Evolutionary conservation across 2,113 vertebrate genomes (phyloP).

Genomic region (Alces alces): DNA sequence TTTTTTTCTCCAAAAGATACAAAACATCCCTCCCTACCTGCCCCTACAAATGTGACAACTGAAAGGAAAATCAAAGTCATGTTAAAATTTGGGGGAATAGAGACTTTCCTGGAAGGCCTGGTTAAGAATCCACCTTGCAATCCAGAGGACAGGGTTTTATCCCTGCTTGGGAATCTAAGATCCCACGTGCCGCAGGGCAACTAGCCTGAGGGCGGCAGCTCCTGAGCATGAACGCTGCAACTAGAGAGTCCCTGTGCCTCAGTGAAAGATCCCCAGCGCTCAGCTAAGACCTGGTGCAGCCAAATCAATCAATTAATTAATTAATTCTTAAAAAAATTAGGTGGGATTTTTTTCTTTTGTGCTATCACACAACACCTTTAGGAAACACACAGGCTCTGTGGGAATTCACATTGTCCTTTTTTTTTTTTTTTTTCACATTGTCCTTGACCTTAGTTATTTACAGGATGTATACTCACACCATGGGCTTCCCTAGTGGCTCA

Average conservation of each 20-base stretch:
- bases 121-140: neutral
- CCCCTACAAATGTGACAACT: neutral
- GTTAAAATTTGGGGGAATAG: neutral
- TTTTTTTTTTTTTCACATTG: too few species aligned
- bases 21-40: neutral
- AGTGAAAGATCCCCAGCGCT: fast-evolving
- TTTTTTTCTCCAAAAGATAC: neutral
- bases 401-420: neutral
- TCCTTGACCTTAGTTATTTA: neutral
- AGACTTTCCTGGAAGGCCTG: neutral
- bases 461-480: neutral
- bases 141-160: neutral
- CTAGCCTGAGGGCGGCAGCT: neutral
- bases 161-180: neutral
- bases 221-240: neutral
- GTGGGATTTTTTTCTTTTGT: neutral
- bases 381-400: neutral
- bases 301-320: neutral
- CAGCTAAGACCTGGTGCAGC: neutral
- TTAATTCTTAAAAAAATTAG: neutral
- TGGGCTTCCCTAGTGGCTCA: neutral
- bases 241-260: neutral
- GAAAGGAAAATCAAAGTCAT: neutral
- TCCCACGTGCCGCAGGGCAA: neutral
- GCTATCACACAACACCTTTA: neutral